Evolutionary conservation across 2,888 invertebrate species (phyloP).

Genomic region (Amiota minor): DNA sequence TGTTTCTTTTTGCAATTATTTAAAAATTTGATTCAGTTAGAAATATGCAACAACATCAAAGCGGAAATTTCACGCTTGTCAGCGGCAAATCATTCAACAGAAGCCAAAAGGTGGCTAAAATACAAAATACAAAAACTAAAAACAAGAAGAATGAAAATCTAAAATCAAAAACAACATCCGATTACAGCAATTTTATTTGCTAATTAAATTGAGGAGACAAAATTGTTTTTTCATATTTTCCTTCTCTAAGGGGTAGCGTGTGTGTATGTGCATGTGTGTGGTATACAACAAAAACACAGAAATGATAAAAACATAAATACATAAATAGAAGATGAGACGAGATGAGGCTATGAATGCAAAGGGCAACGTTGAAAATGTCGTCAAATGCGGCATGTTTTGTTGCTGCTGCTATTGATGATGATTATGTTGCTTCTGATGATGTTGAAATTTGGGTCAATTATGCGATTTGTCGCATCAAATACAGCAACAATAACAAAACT

Average conservation of each 20-base stretch:
- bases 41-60: conserved; percentile 42
- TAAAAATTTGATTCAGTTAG: conserved; percentile 24
- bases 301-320: no score
- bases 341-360: background rate
- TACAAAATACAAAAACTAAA: background rate
- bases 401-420: conserved; percentile 21
- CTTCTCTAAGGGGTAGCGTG: background rate
- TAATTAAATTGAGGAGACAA: conserved; percentile 56
- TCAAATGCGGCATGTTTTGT: conserved; percentile 5
- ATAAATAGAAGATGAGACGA: no score
- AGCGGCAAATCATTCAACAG: conserved; percentile 51
- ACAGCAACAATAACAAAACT: conserved; percentile 32
- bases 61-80: conserved; percentile 59
- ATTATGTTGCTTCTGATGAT: conserved; percentile 37
- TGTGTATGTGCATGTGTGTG: conserved; percentile 14
- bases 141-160: conserved; percentile 17
- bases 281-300: conserved; percentile 1
- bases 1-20: conserved; percentile 27
- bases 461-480: conserved; percentile 63
- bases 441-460: conserved; percentile 65
- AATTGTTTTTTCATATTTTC: conserved; percentile 6
- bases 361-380: background rate
- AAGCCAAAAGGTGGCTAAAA: conserved; percentile 17
- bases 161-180: background rate
- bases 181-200: conserved; percentile 40